A percentile compares a stretch with the other conserved stretches of the same genome.
Evolutionary conservation across 1,140 invertebrate genomes (phyloP).

Genomic region (Centruroides vittatus): DNA sequence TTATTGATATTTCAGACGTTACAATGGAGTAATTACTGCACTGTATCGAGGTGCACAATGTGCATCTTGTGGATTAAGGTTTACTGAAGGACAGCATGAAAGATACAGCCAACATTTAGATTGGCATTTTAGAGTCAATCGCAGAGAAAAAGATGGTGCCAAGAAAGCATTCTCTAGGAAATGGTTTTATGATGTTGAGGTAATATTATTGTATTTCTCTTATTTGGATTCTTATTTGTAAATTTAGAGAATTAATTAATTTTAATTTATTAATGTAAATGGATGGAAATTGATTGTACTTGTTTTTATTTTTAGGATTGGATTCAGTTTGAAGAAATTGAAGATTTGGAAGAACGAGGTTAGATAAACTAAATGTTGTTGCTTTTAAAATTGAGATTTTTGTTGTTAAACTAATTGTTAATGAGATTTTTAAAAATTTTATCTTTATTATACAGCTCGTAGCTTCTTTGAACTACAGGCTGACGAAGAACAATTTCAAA

Average conservation of each 20-base stretch:
- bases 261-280: too few species aligned
- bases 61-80: conserved; percentile 80
- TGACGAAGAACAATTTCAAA: conserved; percentile 14
- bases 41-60: conserved; percentile 86
- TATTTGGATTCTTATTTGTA: too few species aligned
- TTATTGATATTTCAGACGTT: conserved; percentile 32
- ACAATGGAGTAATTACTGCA: conserved; percentile 45
- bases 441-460: conserved; percentile 43
- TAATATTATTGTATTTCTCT: not conserved
- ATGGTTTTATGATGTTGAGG: conserved; percentile 61
- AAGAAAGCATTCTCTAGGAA: conserved; percentile 63
- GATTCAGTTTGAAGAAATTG: conserved; percentile 87
- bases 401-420: not conserved
- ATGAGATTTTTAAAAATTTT: conserved; percentile 8
- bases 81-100: conserved; percentile 70
- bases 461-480: conserved; percentile 70
- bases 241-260: too few species aligned
- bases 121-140: conserved; percentile 92
- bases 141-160: conserved; percentile 66
- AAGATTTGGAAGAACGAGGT: conserved; percentile 82
- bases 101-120: conserved; percentile 83
- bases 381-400: too few species aligned
- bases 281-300: too few species aligned
- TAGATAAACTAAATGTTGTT: conserved; percentile 8
- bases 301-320: conserved; percentile 48